phyloP scores from a whole-genome alignment of 2,888 invertebrate species.

The Xestia ashworthii region DNA sequence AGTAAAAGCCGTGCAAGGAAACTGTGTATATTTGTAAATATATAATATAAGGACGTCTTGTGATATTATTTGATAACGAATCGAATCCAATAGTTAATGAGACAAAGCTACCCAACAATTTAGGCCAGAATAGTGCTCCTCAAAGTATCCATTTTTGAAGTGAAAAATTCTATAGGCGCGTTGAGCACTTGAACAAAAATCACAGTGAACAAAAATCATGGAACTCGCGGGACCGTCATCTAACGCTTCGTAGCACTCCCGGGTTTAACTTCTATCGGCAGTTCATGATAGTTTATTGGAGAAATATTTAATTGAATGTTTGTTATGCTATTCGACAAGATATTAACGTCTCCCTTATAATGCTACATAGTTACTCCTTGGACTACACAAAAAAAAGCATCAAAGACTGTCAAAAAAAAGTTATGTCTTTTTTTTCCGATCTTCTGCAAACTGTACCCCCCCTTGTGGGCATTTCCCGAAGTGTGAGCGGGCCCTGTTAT shows the following conservation, averaged over 20 bases:
- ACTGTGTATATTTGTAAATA: background rate
- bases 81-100: background rate
- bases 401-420: background rate
- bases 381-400: background rate
- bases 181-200: too few relatives aligned
- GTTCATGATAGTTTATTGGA: background rate
- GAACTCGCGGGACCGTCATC: too few relatives aligned
- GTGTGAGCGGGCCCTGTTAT: constrained; percentile 87
- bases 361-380: background rate
- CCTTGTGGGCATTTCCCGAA: constrained; percentile 82
- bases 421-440: constrained; percentile 15
- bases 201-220: too few relatives aligned
- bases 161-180: too few relatives aligned
- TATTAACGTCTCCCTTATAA: too few relatives aligned
- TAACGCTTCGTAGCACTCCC: too few relatives aligned
- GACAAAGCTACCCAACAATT: background rate
- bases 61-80: background rate
- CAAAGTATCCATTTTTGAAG: background rate
- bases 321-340: background rate
- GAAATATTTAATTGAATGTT: background rate
- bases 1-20: background rate
- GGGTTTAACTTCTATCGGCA: too few relatives aligned
- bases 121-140: background rate
- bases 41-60: background rate
- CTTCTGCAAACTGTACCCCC: constrained; percentile 81